phyloP scores from a whole-genome alignment of 1,140 invertebrate species.

The Chlorops oryzae region DNA sequence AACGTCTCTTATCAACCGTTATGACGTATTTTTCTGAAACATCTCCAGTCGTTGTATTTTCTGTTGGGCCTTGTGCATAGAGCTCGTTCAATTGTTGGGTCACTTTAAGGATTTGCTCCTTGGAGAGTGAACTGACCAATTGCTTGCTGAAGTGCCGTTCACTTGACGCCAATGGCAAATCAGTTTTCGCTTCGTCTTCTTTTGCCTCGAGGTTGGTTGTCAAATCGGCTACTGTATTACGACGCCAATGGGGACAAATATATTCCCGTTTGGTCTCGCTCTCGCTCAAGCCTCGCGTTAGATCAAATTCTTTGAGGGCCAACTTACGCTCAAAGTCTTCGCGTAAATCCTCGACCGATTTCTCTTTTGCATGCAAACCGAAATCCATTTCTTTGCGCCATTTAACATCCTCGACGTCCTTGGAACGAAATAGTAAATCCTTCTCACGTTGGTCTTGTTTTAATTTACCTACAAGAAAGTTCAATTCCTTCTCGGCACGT shows the following conservation, averaged over 20 bases:
- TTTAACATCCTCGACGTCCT: constrained; percentile 61
- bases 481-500: constrained; percentile 74
- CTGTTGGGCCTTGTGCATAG: constrained; percentile 52
- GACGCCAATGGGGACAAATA: constrained; percentile 77
- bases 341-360: constrained; percentile 78
- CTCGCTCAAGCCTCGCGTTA: constrained; percentile 32
- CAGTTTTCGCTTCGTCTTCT: constrained; percentile 32
- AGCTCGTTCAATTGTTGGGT: constrained; percentile 78
- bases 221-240: constrained; percentile 70
- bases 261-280: constrained; percentile 56
- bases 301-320: constrained; percentile 20
- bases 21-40: constrained; percentile 55
- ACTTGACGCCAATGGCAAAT: constrained; percentile 20
- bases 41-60: constrained; percentile 4
- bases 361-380: constrained; percentile 73
- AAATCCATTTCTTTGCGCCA: constrained; percentile 70
- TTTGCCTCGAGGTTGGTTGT: constrained; percentile 60
- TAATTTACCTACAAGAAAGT: constrained; percentile 69
- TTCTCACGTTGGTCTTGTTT: constrained; percentile 73
- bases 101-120: constrained; percentile 75
- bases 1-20: constrained; percentile 52
- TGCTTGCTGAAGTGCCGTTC: constrained; percentile 59
- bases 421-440: constrained; percentile 73
- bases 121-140: constrained; percentile 75
- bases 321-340: constrained; percentile 57